Evolutionary conservation across 2,888 invertebrate genomes (phyloP).

Genomic region (Agrilus biguttatus): DNA sequence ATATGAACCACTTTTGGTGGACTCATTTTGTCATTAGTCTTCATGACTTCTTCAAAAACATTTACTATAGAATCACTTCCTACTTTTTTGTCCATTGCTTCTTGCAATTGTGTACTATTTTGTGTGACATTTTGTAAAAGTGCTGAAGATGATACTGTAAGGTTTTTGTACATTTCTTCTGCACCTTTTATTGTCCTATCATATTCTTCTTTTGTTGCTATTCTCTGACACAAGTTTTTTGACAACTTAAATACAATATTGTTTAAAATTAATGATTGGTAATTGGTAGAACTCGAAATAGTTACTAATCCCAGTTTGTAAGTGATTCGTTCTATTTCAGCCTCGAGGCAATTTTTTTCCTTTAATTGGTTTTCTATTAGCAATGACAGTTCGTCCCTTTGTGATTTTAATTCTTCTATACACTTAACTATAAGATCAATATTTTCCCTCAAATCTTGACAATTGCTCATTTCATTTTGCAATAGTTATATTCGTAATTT

Average conservation of each 20-base stretch:
- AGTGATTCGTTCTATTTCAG: constrained; percentile 22
- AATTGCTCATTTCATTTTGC: constrained; percentile 8
- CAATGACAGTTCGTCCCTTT: constrained; percentile 19
- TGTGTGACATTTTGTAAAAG: constrained; percentile 16
- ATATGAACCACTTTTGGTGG: no score
- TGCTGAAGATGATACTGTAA: constrained; percentile 18
- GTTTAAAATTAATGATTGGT: not conserved
- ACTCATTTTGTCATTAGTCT: no score
- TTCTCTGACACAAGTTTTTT: constrained; percentile 20
- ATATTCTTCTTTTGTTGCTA: constrained; percentile 19
- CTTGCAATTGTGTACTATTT: constrained; percentile 17
- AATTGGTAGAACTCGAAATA: not conserved
- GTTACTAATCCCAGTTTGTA: constrained; percentile 23
- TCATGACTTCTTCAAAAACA: not conserved
- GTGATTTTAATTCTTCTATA: constrained; percentile 16
- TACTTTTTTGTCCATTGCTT: constrained; percentile 23
- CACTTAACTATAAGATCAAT: constrained; percentile 22
- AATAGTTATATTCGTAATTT: no score
- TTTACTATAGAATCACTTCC: constrained; percentile 10
- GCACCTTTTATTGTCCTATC: constrained; percentile 22
- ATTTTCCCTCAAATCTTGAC: constrained; percentile 15
- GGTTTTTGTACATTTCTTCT: constrained; percentile 17
- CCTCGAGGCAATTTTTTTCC: constrained; percentile 19
- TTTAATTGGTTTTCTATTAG: constrained; percentile 22
- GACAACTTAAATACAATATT: constrained; percentile 12